A percentile compares a stretch with the other conserved stretches of the same genome.
Conservation (phyloP, 2,797 vertebrate species). For the Morus bassanus region DNA sequence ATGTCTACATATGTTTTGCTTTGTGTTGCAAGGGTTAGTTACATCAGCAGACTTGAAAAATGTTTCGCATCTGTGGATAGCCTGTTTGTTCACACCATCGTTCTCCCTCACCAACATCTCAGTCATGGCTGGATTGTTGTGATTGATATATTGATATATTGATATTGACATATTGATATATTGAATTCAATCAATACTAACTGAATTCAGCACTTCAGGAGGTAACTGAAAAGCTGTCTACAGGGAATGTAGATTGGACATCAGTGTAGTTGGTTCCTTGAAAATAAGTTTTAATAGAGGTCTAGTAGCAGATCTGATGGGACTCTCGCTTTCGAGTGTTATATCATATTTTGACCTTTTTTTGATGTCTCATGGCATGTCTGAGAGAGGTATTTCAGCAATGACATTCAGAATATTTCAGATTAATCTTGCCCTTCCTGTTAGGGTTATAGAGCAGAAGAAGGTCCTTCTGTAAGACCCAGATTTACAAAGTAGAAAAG, state of each 20-base stretch:
- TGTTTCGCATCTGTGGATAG: neutral
- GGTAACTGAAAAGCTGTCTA: neutral
- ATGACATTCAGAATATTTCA: conserved; percentile 20
- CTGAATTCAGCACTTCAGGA: neutral
- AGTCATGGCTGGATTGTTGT: neutral
- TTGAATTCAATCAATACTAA: no score
- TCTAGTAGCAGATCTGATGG: neutral
- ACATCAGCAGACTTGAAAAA: neutral
- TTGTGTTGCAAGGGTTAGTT: neutral
- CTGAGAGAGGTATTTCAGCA: conserved; percentile 33
- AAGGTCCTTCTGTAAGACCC: neutral
- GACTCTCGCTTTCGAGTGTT: conserved; percentile 15
- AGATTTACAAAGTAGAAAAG: neutral
- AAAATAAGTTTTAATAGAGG: neutral
- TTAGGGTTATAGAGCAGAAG: conserved; percentile 6
- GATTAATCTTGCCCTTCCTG: conserved; percentile 24
- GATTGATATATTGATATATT: no score
- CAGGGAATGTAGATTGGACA: neutral
- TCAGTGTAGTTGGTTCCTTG: neutral
- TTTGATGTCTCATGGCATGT: neutral
- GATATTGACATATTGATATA: no score
- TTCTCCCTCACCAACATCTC: neutral
- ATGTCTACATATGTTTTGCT: neutral
- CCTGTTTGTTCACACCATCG: neutral
- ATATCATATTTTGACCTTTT: neutral